Conservation (phyloP, 1,140 invertebrate species). For the Littorina saxatilis region DNA sequence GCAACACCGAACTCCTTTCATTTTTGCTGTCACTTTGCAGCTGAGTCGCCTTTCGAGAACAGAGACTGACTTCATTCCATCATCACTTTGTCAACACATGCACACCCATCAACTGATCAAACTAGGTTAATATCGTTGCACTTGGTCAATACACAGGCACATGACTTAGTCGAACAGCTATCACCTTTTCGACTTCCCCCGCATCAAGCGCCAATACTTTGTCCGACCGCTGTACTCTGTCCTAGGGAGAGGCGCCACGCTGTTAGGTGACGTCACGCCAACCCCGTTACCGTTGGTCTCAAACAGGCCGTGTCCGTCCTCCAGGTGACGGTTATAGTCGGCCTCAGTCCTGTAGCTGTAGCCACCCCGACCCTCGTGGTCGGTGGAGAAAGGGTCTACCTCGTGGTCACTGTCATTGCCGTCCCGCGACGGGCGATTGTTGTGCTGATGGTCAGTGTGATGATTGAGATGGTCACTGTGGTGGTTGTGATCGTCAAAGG, state of each 20-base stretch:
- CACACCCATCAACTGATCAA: too few species aligned
- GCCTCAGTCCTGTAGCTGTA: conserved; percentile 9
- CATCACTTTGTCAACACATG: too few species aligned
- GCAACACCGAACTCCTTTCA: too few species aligned
- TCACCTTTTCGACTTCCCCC: conserved; percentile 20
- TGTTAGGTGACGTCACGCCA: not conserved
- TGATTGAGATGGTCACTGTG: too few species aligned
- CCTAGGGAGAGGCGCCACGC: not conserved
- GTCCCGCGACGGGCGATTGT: not conserved
- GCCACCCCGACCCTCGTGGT: not conserved
- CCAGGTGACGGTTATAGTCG: not conserved
- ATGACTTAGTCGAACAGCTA: not conserved
- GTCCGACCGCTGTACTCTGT: conserved; percentile 13
- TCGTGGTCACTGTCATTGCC: not conserved
- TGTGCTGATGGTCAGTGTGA: not conserved
- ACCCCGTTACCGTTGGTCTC: not conserved
- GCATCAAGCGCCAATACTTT: conserved; percentile 28
- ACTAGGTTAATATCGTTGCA: too few species aligned
- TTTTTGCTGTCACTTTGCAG: too few species aligned
- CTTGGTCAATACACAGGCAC: too few species aligned
- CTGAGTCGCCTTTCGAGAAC: too few species aligned
- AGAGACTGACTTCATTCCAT: too few species aligned
- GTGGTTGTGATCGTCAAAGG: not conserved
- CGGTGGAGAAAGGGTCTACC: too few species aligned
- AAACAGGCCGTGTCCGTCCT: not conserved